Evolutionary conservation across 2,113 vertebrate species (phyloP), one percentile per base, ranked within the genome.

Genomic region (Coptodon rendalli): DNA sequence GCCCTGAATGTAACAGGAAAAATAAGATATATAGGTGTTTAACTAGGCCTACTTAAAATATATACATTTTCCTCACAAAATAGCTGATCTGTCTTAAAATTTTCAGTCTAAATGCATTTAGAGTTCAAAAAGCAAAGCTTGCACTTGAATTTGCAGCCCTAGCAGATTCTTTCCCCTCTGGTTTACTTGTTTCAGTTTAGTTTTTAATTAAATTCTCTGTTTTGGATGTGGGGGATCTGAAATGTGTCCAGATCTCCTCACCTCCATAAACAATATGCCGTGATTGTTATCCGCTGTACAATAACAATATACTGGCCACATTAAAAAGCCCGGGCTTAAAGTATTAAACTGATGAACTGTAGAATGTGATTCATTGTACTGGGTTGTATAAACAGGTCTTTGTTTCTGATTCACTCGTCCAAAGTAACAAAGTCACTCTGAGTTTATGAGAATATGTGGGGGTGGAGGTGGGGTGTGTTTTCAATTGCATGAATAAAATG

Each of bases 341-440:
- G 38, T 73, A 27, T 17, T 43, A 17, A 73, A 27, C 13, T 6
- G 22, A 45, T 13, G 5, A 73, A 27, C 40, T 45, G 38, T 73
- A 45, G 0, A 27, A 66, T 73, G 40, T 17, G 2, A 45, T 17
- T 73, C 1, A 48, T 9, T 45, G 22, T 3, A 13, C 8, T 27
- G 38, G 40, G 38, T 27, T 24, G 68, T 24, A 45, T 10, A 73
- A 45, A 73, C 22, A 45, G 38, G 38, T 45, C 22, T 27, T 27
- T 71, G 38, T 45, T 73, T 45, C 0, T 0, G 3, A 27, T 73
- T 73, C 2, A 27, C 68, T 43, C 12, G 5, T 40, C 11, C 63
- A 71, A 73, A 73, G 68, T 73, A 73, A 71, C 38, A 14, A 43
- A 0, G 66, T 43, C n/a, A 27, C 66, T 43, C 38, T 45, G 38